These are phyloP conservation scores for Ceriagrion tenellum DNA, from an alignment of 2,888 invertebrate genomes.

Conservation along the genomic window DNA sequence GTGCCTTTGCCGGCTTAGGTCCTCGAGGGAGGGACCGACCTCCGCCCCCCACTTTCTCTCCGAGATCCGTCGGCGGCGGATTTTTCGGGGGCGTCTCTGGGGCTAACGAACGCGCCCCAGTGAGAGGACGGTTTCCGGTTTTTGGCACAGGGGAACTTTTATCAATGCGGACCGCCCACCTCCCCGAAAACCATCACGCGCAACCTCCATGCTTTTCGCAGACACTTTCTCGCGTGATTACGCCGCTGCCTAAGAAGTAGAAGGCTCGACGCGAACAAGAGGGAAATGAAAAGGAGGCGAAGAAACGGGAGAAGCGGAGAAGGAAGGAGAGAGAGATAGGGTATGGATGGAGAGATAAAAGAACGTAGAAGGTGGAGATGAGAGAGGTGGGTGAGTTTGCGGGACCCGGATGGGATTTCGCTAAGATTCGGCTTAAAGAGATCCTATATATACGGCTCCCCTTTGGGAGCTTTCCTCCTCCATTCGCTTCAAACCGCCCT, in stretches of 20 bases:
- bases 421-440: conserved; percentile 57
- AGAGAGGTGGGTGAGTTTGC: background rate
- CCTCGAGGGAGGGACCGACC: background rate
- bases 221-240: background rate
- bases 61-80: background rate
- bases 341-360: background rate
- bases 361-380: background rate
- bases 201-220: background rate
- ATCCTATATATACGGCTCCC: background rate
- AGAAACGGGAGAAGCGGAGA: background rate
- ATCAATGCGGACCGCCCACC: too few relatives aligned
- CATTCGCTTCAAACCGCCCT: background rate
- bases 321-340: too few relatives aligned
- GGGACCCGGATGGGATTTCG: conserved; percentile 10
- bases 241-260: background rate
- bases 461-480: background rate
- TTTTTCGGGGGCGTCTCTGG: background rate
- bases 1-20: background rate
- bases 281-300: background rate
- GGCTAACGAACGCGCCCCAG: background rate
- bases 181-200: background rate
- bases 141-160: background rate
- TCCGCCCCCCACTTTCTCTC: background rate
- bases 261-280: background rate
- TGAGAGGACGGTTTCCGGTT: background rate